Percentiles rank a stretch among this genome's conserved stretches.
Conservation (phyloP, 53 echinoderm and acorn worm species). For the Pentamera pediparva region DNA sequence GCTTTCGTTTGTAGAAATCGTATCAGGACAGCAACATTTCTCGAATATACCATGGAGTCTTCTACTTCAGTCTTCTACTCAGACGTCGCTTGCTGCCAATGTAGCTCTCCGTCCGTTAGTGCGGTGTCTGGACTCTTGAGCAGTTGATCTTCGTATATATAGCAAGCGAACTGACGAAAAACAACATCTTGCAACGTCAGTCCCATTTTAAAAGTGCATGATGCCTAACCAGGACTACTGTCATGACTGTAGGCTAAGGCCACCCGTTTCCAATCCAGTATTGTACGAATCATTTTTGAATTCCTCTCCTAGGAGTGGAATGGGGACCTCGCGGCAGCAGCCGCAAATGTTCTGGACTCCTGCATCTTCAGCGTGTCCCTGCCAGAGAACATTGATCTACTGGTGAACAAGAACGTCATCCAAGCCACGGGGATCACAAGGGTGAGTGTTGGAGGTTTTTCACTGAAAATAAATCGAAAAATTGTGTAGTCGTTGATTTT, state of each 20-base stretch:
- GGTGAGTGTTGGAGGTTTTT: not conserved
- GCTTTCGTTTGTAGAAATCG: no score
- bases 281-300: not conserved
- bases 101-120: no score
- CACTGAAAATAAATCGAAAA: not conserved
- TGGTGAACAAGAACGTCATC: not conserved
- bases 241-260: not conserved
- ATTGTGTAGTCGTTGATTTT: not conserved
- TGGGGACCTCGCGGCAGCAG: constrained; percentile 24
- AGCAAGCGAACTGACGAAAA: no score
- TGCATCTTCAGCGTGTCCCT: constrained; percentile 21
- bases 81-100: no score
- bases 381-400: not conserved
- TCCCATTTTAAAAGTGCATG: not conserved
- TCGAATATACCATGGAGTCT: no score
- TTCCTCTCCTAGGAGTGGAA: constrained; percentile 44
- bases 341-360: constrained; percentile 14
- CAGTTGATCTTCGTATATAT: no score
- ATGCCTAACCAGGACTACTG: not conserved
- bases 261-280: not conserved
- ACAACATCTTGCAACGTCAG: not conserved
- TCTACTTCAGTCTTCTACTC: no score
- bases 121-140: no score
- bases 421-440: constrained; percentile 27
- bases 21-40: no score